A percentile compares a stretch with the other conserved stretches of the same genome.
phyloP scores from a whole-genome alignment of 2,888 invertebrate genomes.

The Leptopterna dolabrata region DNA sequence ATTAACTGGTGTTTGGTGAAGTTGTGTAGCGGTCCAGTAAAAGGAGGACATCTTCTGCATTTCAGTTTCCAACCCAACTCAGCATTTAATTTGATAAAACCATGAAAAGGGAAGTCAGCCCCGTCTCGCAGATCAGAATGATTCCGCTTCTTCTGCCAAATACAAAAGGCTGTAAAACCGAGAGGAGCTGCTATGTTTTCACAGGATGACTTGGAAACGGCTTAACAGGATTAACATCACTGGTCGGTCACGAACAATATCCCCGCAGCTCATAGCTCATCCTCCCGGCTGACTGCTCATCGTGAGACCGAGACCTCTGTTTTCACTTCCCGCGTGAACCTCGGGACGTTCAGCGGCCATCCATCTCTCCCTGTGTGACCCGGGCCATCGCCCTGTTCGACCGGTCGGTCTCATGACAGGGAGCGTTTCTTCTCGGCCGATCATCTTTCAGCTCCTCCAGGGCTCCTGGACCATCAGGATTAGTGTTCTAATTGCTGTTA shows the following conservation, averaged over 20 bases:
- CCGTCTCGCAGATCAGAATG: neutral
- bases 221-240: constrained; percentile 14
- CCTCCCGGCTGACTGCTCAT: constrained; percentile 17
- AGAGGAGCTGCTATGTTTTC: neutral
- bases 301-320: constrained; percentile 23
- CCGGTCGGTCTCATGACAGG: neutral
- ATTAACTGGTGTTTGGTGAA: too few relatives aligned
- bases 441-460: neutral
- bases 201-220: neutral
- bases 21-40: too few relatives aligned
- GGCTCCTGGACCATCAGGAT: neutral
- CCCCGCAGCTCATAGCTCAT: neutral
- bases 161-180: neutral
- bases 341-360: neutral
- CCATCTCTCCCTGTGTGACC: too few relatives aligned
- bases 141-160: neutral
- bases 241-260: constrained; percentile 13
- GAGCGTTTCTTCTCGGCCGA: neutral
- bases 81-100: too few relatives aligned
- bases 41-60: too few relatives aligned
- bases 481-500: neutral
- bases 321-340: constrained; percentile 12
- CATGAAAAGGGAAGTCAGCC: neutral
- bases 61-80: too few relatives aligned
- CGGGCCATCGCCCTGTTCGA: neutral